Evolutionary conservation across 2,888 invertebrate genomes (phyloP).

Genomic region (Andrena hattorfiana): DNA sequence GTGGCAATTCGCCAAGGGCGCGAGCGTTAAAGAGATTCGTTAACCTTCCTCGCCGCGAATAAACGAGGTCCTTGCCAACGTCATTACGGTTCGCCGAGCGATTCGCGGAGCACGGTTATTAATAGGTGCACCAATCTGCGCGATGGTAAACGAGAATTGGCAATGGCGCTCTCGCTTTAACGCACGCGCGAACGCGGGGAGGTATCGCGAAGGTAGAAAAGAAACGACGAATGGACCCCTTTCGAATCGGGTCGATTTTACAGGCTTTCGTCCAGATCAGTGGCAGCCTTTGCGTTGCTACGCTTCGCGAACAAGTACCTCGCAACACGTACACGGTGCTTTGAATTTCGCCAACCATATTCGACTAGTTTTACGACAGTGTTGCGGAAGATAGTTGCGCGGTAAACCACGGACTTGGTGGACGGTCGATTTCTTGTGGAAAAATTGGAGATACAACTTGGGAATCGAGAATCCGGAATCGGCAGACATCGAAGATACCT

Average conservation of each 20-base stretch:
- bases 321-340: background rate
- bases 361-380: no score
- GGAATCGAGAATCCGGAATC: background rate
- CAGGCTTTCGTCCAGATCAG: no score
- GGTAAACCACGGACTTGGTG: no score
- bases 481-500: background rate
- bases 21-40: constrained; percentile 67
- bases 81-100: constrained; percentile 48
- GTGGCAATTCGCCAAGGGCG: constrained; percentile 68
- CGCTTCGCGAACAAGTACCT: no score
- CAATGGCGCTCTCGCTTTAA: background rate
- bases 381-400: no score
- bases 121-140: constrained; percentile 40
- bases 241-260: background rate
- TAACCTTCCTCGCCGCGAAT: constrained; percentile 61
- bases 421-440: background rate
- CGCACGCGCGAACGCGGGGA: background rate
- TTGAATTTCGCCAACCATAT: no score
- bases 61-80: constrained; percentile 62
- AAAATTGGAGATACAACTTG: background rate
- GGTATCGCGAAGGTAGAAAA: no score
- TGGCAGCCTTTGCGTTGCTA: no score
- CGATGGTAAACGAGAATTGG: constrained; percentile 8
- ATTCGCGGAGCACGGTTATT: constrained; percentile 48
- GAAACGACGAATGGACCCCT: no score